Evolutionary conservation across 1,140 invertebrate species (phyloP).

Genomic region (Scaptomyza pallida): DNA sequence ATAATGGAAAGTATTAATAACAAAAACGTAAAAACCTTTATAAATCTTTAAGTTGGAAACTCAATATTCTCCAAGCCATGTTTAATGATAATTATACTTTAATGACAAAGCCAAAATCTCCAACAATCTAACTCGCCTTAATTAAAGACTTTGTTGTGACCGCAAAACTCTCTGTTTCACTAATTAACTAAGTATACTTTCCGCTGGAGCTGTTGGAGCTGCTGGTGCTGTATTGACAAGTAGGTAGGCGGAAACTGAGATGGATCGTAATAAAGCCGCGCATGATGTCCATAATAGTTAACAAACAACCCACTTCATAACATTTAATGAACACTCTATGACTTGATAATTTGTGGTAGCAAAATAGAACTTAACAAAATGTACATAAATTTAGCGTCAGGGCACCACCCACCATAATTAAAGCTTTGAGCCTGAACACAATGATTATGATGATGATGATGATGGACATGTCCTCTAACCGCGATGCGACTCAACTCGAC

Average conservation of each 20-base stretch:
- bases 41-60: too few relatives aligned
- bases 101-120: background rate
- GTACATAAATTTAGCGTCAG: conserved; percentile 77
- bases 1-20: too few relatives aligned
- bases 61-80: too few relatives aligned
- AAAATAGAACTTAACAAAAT: conserved; percentile 78
- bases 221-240: background rate
- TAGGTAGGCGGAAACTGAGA: background rate
- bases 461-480: conserved; percentile 68
- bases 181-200: conserved; percentile 2
- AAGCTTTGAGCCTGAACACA: conserved; percentile 51
- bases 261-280: background rate
- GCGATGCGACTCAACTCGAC: conserved; percentile 5
- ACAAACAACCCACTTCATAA: conserved; percentile 33
- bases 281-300: conserved; percentile 19
- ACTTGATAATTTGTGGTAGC: conserved; percentile 77
- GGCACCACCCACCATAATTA: conserved; percentile 60
- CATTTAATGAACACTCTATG: conserved; percentile 77
- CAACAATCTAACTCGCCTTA: conserved; percentile 4
- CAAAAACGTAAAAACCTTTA: too few relatives aligned
- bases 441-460: conserved; percentile 16
- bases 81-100: background rate
- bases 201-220: background rate
- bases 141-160: conserved; percentile 4
- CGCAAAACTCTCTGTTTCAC: too few relatives aligned